phyloP scores from a whole-genome alignment of 2,797 vertebrate species.

The Chrysocyon brachyurus region DNA sequence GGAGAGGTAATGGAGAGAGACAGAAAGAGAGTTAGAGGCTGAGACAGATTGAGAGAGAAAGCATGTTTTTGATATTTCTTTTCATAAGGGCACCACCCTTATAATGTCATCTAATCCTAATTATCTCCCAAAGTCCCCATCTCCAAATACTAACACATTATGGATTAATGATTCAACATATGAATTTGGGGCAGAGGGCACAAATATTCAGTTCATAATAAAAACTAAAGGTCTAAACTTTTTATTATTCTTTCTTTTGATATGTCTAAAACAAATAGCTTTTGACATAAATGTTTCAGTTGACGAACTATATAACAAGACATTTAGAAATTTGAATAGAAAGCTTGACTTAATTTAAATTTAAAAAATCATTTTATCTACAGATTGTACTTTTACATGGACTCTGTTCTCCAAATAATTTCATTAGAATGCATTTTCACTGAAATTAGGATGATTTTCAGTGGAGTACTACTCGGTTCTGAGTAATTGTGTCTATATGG shows the following conservation, averaged over 20 bases:
- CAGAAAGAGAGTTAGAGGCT: background rate
- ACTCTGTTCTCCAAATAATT: background rate
- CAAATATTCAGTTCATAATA: background rate
- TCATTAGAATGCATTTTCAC: background rate
- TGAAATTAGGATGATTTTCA: background rate
- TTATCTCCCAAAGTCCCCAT: background rate
- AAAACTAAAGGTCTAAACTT: background rate
- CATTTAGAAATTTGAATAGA: conserved; percentile 3
- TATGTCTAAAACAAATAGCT: background rate
- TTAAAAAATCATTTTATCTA: background rate
- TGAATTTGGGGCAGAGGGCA: background rate
- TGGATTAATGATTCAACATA: background rate
- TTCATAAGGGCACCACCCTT: background rate
- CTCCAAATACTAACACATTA: background rate
- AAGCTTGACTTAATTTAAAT: conserved; percentile 13
- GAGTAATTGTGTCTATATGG: background rate
- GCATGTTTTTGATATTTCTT: background rate
- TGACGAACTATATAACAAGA: background rate
- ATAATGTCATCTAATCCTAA: background rate
- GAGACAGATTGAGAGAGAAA: too few relatives aligned
- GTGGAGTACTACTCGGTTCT: background rate
- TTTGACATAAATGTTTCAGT: conserved; percentile 13
- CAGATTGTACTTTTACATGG: background rate
- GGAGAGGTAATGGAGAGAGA: background rate
- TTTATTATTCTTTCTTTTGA: background rate